Percentiles rank a stretch among this genome's conserved stretches.
Conservation (phyloP, 1,140 invertebrate genomes). For the Mercenaria mercenaria region DNA sequence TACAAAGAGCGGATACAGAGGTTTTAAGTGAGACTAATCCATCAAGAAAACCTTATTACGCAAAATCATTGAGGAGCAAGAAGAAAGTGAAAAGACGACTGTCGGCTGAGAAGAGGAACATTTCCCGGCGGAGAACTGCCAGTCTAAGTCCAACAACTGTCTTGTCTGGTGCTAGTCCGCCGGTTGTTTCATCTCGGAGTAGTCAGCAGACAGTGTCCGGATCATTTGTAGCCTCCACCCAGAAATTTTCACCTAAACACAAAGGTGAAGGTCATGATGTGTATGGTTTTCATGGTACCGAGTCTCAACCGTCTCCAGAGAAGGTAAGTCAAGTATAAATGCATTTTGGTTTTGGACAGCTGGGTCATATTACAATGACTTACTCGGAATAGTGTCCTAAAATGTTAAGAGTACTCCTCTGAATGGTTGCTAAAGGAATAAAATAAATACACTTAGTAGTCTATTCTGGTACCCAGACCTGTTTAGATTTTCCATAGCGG, state of each 20-base stretch:
- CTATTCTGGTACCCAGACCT: too few species aligned
- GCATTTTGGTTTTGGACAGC: background rate
- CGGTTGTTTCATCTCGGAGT: background rate
- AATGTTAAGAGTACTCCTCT: too few species aligned
- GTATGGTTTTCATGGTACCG: constrained; percentile 42
- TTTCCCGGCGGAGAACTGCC: background rate
- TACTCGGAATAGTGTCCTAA: too few species aligned
- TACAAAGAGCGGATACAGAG: background rate
- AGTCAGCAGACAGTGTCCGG: background rate
- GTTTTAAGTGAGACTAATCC: background rate
- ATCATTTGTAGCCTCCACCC: constrained; percentile 38
- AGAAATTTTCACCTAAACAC: constrained; percentile 17
- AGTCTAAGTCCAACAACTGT: background rate
- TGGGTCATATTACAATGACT: too few species aligned
- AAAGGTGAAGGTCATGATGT: background rate
- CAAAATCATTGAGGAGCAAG: background rate
- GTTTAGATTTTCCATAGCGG: too few species aligned
- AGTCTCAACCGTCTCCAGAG: constrained; percentile 14
- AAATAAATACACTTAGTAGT: too few species aligned
- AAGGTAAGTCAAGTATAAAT: constrained; percentile 16
- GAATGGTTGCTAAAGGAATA: too few species aligned
- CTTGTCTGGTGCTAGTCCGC: background rate
- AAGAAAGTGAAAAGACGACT: constrained; percentile 38
- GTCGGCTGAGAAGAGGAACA: constrained; percentile 23
- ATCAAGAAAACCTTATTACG: background rate